Evolutionary conservation across 2,888 invertebrate species (phyloP).

Genomic region (Ametastegia equiseti): DNA sequence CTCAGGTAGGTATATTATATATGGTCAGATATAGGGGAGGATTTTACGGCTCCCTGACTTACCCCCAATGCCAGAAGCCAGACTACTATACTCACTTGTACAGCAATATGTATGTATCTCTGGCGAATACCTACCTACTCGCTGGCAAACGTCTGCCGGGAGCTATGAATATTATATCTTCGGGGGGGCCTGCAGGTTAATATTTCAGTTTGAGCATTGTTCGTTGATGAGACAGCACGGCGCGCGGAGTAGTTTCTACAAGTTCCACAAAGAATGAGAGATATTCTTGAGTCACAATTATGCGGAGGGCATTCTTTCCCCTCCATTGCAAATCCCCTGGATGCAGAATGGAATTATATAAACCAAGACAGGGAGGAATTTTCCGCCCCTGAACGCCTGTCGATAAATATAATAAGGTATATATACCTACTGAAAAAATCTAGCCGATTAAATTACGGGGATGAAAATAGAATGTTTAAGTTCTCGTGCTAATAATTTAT

Average conservation of each 20-base stretch:
- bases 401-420: neutral
- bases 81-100: conserved; percentile 29
- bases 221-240: conserved; percentile 61
- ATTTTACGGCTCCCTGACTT: conserved; percentile 36
- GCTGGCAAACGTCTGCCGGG: conserved; percentile 51
- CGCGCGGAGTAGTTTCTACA: conserved; percentile 9
- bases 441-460: neutral
- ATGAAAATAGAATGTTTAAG: neutral
- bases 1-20: conserved; percentile 12
- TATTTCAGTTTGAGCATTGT: conserved; percentile 66
- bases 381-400: neutral
- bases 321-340: neutral
- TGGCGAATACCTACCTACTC: conserved; percentile 48
- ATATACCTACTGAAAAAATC: neutral
- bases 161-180: conserved; percentile 66
- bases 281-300: conserved; percentile 1
- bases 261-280: conserved; percentile 14
- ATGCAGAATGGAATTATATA: neutral
- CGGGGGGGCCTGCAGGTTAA: conserved; percentile 64
- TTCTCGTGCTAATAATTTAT: neutral
- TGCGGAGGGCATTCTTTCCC: neutral
- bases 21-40: neutral
- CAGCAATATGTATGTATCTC: conserved; percentile 47
- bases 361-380: neutral
- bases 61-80: conserved; percentile 4